phyloP scores from a whole-genome alignment of 2,797 vertebrate genomes.

The Propithecus deckenii region DNA sequence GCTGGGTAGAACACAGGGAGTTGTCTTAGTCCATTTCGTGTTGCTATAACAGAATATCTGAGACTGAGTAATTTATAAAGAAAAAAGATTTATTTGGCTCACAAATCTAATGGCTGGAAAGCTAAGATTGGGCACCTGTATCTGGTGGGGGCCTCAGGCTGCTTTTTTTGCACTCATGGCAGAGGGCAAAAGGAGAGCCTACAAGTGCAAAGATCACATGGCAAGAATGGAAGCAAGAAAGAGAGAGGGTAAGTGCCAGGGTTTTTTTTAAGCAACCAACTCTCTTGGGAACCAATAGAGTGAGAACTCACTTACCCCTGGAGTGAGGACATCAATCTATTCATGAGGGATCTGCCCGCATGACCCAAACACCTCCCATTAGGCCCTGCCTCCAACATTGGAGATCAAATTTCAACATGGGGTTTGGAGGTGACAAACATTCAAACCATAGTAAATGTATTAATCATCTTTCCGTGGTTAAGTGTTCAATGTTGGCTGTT shows the following conservation, averaged over 20 bases:
- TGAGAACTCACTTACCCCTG: not conserved
- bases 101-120: not conserved
- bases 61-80: not conserved
- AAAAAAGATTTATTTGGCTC: not conserved
- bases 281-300: not conserved
- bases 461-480: not conserved
- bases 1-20: not conserved
- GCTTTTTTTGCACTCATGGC: not conserved
- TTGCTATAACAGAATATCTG: not conserved
- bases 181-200: not conserved
- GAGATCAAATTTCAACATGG: not conserved
- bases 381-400: not conserved
- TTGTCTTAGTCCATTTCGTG: not conserved
- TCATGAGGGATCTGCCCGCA: not conserved
- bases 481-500: not conserved
- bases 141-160: not conserved
- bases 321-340: not conserved
- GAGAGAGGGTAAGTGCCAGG: not conserved
- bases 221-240: not conserved
- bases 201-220: not conserved
- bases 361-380: not conserved
- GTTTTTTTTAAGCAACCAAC: not conserved
- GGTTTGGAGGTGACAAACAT: not conserved
- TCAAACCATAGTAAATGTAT: not conserved
- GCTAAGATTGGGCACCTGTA: not conserved